Conservation (phyloP, 2,797 vertebrate genomes). For the Sebastiscus albofasciatus region DNA sequence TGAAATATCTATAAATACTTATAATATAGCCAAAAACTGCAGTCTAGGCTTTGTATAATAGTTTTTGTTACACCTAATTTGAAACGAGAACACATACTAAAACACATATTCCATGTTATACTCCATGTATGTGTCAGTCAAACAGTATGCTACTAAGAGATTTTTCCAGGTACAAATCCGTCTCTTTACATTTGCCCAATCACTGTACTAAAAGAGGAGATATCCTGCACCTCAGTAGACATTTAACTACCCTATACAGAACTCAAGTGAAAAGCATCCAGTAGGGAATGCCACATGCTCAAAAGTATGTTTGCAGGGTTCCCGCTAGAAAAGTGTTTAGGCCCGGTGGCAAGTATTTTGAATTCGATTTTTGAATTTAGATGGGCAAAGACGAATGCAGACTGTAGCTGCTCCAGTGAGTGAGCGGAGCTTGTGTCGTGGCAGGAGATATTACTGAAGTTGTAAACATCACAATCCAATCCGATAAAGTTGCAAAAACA, state of each 20-base stretch:
- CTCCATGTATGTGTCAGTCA: constrained; percentile 39
- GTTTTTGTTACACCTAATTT: constrained; percentile 67
- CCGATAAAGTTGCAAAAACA: neutral
- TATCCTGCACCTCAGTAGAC: neutral
- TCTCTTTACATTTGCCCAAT: neutral
- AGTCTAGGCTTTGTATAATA: constrained; percentile 44
- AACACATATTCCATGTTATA: constrained; percentile 30
- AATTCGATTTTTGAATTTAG: too few species aligned
- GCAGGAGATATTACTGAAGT: neutral
- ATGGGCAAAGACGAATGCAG: neutral
- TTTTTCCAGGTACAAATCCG: constrained; percentile 19
- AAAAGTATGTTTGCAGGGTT: neutral
- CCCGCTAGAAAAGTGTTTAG: too few species aligned
- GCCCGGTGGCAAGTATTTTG: too few species aligned
- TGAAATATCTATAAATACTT: constrained; percentile 75
- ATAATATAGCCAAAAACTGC: constrained; percentile 52
- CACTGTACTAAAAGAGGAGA: neutral
- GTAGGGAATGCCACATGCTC: neutral
- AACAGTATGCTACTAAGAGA: neutral
- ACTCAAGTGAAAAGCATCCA: neutral
- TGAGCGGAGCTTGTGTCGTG: neutral
- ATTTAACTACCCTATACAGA: neutral
- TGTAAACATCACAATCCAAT: neutral
- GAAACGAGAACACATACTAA: constrained; percentile 44
- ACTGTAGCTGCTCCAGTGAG: neutral